Base-by-base conservation (phyloP, 2,888 invertebrate species). In the Stenichneumon culpator region DNA sequence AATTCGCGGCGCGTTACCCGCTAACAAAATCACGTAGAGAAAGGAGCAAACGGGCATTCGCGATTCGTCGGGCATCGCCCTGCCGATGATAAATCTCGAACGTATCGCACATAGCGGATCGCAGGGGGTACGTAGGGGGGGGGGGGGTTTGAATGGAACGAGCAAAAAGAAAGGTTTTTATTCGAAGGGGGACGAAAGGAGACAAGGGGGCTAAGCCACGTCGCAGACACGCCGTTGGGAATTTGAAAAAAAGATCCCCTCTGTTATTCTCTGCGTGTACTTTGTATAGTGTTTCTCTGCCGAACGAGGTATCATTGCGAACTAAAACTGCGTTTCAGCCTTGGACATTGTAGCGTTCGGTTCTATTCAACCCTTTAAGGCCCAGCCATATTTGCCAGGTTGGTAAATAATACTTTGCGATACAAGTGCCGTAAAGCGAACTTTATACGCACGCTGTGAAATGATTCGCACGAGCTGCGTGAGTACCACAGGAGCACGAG, bases 221-320 rank as follows among this genome's bases (percentile, higher is more conserved):
- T 88, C 88, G 89, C 89, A 91, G 91, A 90, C 89, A 86, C 84
- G 89, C 89, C 89, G 89, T 89, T 89, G 89, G 88, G 89, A 90
- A 91, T 90, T 28, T 4, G 52, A 89, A 60, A 75, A 89, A 88
- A 91, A 90, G 89, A 89, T 89, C 88, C 86, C 86, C 83, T 86
- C 84, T 84, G 3, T 86, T 89, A 67, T 72, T 36, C 44, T 19
- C 25, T 44, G 22, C 70, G 39, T 68, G 28, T 14, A 36, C 9
- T 3, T 6, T 39, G 39, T 39, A 19, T 11, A 19, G 65, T 19
- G 7, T 44, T 25, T 22, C 68, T 44, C n/a, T 19, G 36, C 22
- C 19, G 54, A n/a, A n/a, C 54, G n/a, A 73, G 47, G 69, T 14
- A 44, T 54, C 52, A 57, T 68, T 25, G 39, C 60, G 47, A 25